Percentiles rank a stretch among this genome's conserved stretches.
Evolutionary conservation across 1,140 invertebrate genomes (phyloP).

Genomic region (Brachionus asplanchnoidis): DNA sequence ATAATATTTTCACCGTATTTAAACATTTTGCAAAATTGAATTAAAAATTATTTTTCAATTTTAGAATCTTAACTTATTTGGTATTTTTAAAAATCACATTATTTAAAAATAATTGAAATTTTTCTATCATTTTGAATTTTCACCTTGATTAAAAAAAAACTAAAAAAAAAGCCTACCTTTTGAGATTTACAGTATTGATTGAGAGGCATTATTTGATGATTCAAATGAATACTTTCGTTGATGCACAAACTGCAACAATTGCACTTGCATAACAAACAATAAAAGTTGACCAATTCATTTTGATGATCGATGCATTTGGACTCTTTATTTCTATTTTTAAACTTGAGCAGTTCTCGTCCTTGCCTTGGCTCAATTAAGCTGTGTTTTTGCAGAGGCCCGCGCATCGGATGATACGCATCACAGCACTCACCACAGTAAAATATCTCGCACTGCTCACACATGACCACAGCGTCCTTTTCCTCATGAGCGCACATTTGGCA

Average conservation of each 20-base stretch:
- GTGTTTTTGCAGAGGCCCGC: slow-evolving; percentile 85
- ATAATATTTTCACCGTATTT: too few species aligned
- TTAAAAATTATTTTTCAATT: not conserved
- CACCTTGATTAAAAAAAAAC: too few species aligned
- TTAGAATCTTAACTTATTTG: too few species aligned
- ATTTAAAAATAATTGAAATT: too few species aligned
- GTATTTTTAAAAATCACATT: too few species aligned
- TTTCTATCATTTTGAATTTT: too few species aligned
- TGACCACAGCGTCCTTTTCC: slow-evolving; percentile 72
- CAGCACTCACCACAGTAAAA: slow-evolving; percentile 86
- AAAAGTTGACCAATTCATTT: slow-evolving; percentile 74
- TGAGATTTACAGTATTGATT: slow-evolving; percentile 83
- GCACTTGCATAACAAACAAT: slow-evolving; percentile 80
- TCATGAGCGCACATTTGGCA: slow-evolving; percentile 87
- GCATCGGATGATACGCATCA: slow-evolving; percentile 81
- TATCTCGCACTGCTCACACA: slow-evolving; percentile 93
- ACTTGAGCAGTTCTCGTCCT: slow-evolving; percentile 54
- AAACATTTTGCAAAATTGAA: too few species aligned
- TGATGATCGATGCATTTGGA: slow-evolving; percentile 73
- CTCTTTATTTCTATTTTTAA: slow-evolving; percentile 59
- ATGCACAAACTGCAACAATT: slow-evolving; percentile 77
- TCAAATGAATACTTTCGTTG: slow-evolving; percentile 71
- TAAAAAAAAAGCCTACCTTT: slow-evolving; percentile 74
- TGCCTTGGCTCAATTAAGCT: slow-evolving; percentile 62
- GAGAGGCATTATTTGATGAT: slow-evolving; percentile 80